A percentile compares a stretch with the other conserved stretches of the same genome.
Evolutionary conservation across 2,797 vertebrate genomes (phyloP).

Genomic region (Enteromius thamalakanensis): DNA sequence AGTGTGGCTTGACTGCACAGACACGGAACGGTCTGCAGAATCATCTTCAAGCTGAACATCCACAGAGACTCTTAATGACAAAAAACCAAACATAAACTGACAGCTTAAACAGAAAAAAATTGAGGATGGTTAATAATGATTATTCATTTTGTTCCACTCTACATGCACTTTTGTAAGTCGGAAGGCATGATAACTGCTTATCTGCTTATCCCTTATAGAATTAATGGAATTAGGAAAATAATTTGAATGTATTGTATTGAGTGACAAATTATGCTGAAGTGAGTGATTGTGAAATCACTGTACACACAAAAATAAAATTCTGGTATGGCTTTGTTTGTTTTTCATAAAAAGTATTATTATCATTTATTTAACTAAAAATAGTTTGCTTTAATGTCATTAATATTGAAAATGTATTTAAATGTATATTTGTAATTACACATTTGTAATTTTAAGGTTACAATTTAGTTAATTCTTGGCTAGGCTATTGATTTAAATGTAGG

Average conservation of each 20-base stretch:
- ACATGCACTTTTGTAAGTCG: slow-evolving; percentile 26
- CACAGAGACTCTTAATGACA: slow-evolving; percentile 63
- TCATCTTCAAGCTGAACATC: slow-evolving; percentile 76
- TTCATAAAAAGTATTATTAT: background rate
- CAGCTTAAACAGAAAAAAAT: background rate
- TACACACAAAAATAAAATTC: background rate
- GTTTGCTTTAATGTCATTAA: background rate
- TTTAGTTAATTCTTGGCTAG: background rate
- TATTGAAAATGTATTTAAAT: background rate
- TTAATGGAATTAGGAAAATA: background rate
- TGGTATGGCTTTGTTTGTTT: background rate
- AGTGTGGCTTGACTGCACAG: slow-evolving; percentile 82
- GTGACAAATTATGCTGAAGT: background rate
- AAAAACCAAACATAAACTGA: slow-evolving; percentile 21
- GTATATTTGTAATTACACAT: background rate
- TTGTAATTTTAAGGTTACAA: background rate
- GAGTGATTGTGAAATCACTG: background rate
- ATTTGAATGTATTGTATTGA: background rate
- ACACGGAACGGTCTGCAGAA: slow-evolving; percentile 81
- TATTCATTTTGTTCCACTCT: background rate
- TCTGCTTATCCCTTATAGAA: background rate
- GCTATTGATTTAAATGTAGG: background rate
- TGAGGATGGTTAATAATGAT: background rate
- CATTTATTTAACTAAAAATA: background rate
- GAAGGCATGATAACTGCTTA: background rate